phyloP scores from a whole-genome alignment of 2,888 invertebrate species.

The Ophion costatus region DNA sequence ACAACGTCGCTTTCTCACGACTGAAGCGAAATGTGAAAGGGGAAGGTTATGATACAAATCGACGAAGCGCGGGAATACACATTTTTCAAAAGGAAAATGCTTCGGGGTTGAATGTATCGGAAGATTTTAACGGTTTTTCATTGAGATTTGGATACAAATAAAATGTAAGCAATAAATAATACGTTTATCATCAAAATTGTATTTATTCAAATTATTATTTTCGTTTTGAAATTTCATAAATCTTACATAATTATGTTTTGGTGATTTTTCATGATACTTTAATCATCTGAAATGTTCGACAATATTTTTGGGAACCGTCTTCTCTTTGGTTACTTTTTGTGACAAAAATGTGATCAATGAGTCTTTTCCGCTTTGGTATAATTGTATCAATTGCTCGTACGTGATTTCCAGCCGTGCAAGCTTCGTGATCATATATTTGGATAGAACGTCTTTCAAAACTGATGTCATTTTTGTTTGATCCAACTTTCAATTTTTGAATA shows the following conservation, averaged over 20 bases:
- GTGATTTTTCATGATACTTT: constrained; percentile 14
- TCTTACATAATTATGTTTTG: constrained; percentile 6
- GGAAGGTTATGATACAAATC: constrained; percentile 6
- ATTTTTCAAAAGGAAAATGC: constrained; percentile 20
- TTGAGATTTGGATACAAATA: constrained; percentile 27
- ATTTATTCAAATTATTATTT: constrained; percentile 20
- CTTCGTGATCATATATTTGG: too few species aligned
- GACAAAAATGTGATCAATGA: constrained; percentile 20
- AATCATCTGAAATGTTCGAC: constrained; percentile 26
- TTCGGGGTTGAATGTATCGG: constrained; percentile 6
- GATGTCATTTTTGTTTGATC: too few species aligned
- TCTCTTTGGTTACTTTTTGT: constrained; percentile 26
- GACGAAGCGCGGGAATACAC: constrained; percentile 16
- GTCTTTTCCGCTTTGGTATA: constrained; percentile 20
- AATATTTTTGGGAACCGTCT: constrained; percentile 13
- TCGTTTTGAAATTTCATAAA: constrained; percentile 6
- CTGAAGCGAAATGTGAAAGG: constrained; percentile 7
- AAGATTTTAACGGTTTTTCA: constrained; percentile 21
- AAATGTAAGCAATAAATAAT: constrained; percentile 25
- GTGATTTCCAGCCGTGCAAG: too few species aligned
- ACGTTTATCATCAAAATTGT: constrained; percentile 30
- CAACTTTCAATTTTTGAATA: too few species aligned
- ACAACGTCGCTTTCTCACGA: constrained; percentile 11
- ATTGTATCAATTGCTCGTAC: constrained; percentile 22
- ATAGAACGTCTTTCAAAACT: too few species aligned